A percentile compares a stretch with the other conserved stretches of the same genome.
These are phyloP conservation scores for Temnothorax ravouxi DNA, from an alignment of 2,888 invertebrate species.

Conservation along the genomic window DNA sequence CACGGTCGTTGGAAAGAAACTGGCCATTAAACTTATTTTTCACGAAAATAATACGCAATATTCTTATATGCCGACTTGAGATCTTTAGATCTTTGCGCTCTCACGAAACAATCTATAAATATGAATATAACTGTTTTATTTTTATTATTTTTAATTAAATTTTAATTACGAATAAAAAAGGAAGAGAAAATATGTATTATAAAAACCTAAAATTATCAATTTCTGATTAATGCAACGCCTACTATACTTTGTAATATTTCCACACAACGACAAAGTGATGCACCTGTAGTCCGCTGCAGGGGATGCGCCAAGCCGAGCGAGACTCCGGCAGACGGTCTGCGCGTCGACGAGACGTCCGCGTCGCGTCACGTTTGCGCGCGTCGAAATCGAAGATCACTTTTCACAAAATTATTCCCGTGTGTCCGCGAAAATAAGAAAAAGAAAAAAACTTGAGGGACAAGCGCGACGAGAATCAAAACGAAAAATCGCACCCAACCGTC, in stretches of 20 bases:
- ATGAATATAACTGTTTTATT: background rate
- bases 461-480: background rate
- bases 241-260: background rate
- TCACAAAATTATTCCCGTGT: slow-evolving; percentile 5
- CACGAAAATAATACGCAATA: background rate
- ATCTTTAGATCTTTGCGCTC: background rate
- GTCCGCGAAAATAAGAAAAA: background rate
- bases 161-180: background rate
- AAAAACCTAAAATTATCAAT: background rate
- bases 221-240: background rate
- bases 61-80: background rate
- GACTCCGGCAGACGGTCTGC: background rate
- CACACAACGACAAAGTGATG: background rate
- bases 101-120: background rate
- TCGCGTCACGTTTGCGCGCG: background rate
- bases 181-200: background rate
- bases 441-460: background rate
- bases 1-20: background rate
- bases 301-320: background rate
- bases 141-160: background rate
- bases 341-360: background rate
- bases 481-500: background rate
- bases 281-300: background rate
- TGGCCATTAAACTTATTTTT: background rate
- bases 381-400: slow-evolving; percentile 8